These are phyloP conservation scores for Chrysocyon brachyurus DNA, from an alignment of 2,797 vertebrate species.

Conservation along the genomic window DNA sequence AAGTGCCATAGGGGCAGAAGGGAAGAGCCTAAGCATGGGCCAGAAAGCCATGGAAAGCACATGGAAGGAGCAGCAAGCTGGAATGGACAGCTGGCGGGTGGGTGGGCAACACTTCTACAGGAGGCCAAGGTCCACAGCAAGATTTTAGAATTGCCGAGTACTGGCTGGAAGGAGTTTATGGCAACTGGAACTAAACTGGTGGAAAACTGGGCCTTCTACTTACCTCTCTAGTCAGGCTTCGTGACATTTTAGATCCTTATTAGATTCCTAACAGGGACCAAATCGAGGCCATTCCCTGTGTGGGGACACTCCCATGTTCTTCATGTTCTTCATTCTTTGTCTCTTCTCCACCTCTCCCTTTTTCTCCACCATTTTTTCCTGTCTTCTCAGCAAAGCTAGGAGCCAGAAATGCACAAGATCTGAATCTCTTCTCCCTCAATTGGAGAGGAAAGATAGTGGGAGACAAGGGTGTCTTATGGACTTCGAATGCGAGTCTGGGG, in stretches of 20 bases:
- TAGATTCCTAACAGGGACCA: neutral
- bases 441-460: neutral
- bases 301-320: neutral
- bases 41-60: neutral
- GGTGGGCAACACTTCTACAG: neutral
- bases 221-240: neutral
- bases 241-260: neutral
- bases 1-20: neutral
- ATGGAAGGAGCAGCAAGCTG: neutral
- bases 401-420: neutral
- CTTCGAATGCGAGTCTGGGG: neutral
- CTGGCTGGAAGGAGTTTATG: neutral
- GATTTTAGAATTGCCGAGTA: no score
- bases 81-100: neutral
- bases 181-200: neutral
- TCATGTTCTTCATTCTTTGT: neutral
- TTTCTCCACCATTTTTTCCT: neutral
- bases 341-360: neutral
- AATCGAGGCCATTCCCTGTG: neutral
- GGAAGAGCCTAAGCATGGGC: neutral
- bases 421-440: neutral
- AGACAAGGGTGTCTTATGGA: neutral
- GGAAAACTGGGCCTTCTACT: neutral
- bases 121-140: neutral
- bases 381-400: conserved; percentile 11